These are phyloP conservation scores for Hemichromis elongatus DNA, from an alignment of 2,113 vertebrate species.

Conservation along the genomic window DNA sequence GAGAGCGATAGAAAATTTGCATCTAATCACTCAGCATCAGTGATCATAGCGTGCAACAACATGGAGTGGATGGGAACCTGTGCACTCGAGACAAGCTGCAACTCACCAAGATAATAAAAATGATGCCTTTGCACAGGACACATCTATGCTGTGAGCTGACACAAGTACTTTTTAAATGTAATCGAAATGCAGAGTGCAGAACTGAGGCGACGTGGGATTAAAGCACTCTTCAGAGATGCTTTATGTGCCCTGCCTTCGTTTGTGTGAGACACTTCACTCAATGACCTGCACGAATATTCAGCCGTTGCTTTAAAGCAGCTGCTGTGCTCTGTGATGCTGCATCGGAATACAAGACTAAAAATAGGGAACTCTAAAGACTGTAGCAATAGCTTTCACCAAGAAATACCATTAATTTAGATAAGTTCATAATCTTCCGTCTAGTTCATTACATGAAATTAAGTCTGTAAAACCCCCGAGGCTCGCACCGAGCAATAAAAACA, in stretches of 20 bases:
- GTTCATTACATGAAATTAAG: slow-evolving; percentile 40
- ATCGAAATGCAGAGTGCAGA: not conserved
- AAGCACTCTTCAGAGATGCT: not conserved
- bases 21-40: not conserved
- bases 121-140: not conserved
- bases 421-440: slow-evolving; percentile 11
- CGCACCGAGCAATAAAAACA: not conserved
- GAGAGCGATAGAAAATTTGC: not conserved
- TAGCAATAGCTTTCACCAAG: not conserved
- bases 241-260: not conserved
- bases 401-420: slow-evolving; percentile 19
- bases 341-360: not conserved
- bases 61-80: not conserved
- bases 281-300: slow-evolving; percentile 27
- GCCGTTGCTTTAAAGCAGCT: not conserved
- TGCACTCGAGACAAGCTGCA: not conserved
- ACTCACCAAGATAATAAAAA: not conserved
- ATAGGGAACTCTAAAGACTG: not conserved
- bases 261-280: not conserved
- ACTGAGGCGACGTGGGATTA: not conserved
- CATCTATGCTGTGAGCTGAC: not conserved
- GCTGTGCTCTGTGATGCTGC: not conserved
- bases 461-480: not conserved
- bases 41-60: not conserved
- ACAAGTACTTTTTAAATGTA: not conserved